Percentiles rank a stretch among this genome's conserved stretches.
These are phyloP conservation scores for Triplophysa yarkandensis DNA, from an alignment of 2,797 vertebrate genomes.

Conservation along the genomic window DNA sequence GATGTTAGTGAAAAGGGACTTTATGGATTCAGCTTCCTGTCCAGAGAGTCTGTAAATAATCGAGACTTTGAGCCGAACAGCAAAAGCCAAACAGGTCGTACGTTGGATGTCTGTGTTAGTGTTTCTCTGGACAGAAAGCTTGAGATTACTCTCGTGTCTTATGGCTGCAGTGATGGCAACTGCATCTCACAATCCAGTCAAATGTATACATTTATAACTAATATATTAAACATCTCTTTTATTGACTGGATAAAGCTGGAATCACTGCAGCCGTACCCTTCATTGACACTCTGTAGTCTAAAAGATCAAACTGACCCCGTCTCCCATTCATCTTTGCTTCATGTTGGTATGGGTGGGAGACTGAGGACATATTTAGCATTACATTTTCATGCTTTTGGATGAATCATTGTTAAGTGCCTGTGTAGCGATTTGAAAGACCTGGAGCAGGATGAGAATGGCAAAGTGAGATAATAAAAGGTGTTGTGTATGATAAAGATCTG, in stretches of 20 bases:
- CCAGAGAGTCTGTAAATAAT: background rate
- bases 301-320: conserved; percentile 49
- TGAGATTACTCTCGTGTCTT: conserved; percentile 38
- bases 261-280: conserved; percentile 61
- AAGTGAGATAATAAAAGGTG: conserved; percentile 75
- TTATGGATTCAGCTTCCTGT: conserved; percentile 18
- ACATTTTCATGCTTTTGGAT: conserved; percentile 55
- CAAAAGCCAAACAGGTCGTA: background rate
- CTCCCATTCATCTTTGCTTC: conserved; percentile 48
- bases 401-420: conserved; percentile 79
- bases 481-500: conserved; percentile 78
- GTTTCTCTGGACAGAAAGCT: conserved; percentile 57
- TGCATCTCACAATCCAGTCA: background rate
- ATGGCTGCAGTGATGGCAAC: conserved; percentile 63
- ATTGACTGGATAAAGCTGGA: conserved; percentile 9
- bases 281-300: conserved; percentile 14
- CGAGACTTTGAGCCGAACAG: background rate
- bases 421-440: conserved; percentile 73
- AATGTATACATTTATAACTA: background rate
- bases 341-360: conserved; percentile 38
- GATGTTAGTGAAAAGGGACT: conserved; percentile 52
- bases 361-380: conserved; percentile 53
- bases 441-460: conserved; percentile 68
- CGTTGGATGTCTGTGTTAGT: background rate
- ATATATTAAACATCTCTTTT: background rate